A percentile compares a stretch with the other conserved stretches of the same genome.
Conservation (phyloP, 2,113 vertebrate genomes). For the Addax nasomaculatus region DNA sequence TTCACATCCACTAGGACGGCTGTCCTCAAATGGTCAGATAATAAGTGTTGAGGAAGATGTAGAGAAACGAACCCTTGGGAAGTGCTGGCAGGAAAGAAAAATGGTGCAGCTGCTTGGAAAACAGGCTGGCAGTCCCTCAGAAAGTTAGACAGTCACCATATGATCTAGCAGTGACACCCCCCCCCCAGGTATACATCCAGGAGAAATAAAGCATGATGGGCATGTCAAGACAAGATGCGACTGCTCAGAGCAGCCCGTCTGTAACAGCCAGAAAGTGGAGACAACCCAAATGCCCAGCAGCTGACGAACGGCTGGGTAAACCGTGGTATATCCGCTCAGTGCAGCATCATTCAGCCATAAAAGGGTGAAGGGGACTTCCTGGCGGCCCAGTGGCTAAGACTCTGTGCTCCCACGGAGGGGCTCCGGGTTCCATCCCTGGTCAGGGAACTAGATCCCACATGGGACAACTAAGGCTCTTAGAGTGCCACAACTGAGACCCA, state of each 20-base stretch:
- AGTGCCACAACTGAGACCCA: not conserved
- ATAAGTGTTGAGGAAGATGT: not conserved
- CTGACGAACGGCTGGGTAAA: not conserved
- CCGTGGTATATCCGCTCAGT: rapidly evolving
- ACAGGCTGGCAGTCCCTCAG: not conserved
- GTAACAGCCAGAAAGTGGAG: not conserved
- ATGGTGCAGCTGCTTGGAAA: not conserved
- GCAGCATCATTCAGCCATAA: too few relatives aligned
- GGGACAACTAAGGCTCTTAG: not conserved
- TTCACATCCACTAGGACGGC: not conserved
- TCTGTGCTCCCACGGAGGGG: not conserved
- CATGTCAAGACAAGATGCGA: not conserved
- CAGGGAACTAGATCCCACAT: not conserved
- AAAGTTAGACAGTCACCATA: not conserved
- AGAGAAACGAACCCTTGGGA: not conserved
- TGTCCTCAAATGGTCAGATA: not conserved
- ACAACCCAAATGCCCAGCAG: not conserved
- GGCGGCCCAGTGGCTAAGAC: not conserved
- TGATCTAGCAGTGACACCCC: not conserved
- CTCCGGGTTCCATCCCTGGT: not conserved
- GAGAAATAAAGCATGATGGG: not conserved
- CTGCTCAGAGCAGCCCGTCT: not conserved
- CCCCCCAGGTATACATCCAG: not conserved
- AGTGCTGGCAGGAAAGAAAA: not conserved
- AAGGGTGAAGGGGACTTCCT: not conserved